phyloP scores from a whole-genome alignment of 35 echinoderm and acorn worm species.

The Amphiura filiformis region DNA sequence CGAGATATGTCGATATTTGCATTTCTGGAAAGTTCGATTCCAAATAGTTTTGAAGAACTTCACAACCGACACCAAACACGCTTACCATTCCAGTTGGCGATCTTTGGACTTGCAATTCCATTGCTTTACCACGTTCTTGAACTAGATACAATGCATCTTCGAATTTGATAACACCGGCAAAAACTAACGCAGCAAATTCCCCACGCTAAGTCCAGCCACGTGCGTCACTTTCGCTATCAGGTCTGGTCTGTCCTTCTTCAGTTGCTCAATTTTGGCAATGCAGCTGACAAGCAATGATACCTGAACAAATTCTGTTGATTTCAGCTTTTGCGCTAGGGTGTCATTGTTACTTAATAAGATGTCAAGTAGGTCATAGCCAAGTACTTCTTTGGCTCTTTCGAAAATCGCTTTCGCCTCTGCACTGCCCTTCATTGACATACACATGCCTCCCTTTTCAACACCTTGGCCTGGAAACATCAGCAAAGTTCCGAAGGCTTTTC shows the following conservation, averaged over 20 bases:
- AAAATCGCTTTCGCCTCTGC: neutral
- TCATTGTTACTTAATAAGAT: neutral
- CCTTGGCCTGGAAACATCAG: slow-evolving; percentile 19
- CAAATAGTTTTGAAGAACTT: neutral
- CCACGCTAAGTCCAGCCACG: neutral
- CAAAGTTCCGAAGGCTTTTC: neutral
- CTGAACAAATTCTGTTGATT: slow-evolving; percentile 4
- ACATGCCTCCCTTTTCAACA: slow-evolving; percentile 3
- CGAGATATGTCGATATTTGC: slow-evolving; percentile 8
- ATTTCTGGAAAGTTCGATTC: neutral
- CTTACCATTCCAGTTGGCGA: slow-evolving; percentile 16
- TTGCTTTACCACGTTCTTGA: slow-evolving; percentile 5
- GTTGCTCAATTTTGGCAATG: slow-evolving; percentile 11
- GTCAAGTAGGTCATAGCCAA: neutral
- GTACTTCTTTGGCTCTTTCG: slow-evolving; percentile 4
- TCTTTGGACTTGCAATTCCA: slow-evolving; percentile 1
- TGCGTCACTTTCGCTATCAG: neutral
- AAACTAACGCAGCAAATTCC: slow-evolving; percentile 5
- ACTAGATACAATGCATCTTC: slow-evolving; percentile 3
- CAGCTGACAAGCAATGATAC: neutral
- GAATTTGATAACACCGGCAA: neutral
- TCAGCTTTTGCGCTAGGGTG: slow-evolving; percentile 7
- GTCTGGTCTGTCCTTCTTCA: neutral
- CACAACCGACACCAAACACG: neutral
- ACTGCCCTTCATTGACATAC: neutral